phyloP scores from a whole-genome alignment of 2,797 vertebrate species.

The Diglossa cyanea region DNA sequence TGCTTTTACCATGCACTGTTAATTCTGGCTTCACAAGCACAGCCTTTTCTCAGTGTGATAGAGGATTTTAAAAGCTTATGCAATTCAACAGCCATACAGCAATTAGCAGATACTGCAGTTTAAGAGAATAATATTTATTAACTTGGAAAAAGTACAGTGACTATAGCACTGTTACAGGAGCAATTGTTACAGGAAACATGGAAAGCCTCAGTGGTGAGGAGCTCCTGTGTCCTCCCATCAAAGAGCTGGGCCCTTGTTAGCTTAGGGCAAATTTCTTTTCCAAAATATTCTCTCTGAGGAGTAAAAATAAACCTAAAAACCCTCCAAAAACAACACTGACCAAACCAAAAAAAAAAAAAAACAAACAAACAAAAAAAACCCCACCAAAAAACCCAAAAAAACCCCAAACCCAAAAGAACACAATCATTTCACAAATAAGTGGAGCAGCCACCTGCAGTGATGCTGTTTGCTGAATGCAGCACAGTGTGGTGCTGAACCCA shows the following conservation, averaged over 20 bases:
- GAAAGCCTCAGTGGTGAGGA: background rate
- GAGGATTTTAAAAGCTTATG: background rate
- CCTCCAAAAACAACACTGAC: rapidly evolving
- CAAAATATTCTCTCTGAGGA: rapidly evolving
- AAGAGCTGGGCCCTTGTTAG: background rate
- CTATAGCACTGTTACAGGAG: background rate
- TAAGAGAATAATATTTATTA: background rate
- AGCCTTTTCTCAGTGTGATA: background rate
- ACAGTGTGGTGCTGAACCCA: rapidly evolving
- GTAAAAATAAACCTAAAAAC: rapidly evolving
- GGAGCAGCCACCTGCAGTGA: background rate
- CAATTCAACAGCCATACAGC: background rate
- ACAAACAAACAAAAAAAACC: no score
- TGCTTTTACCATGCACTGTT: background rate
- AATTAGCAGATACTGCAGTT: background rate
- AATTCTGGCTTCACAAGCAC: background rate
- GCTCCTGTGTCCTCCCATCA: background rate
- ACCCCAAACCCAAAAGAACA: no score
- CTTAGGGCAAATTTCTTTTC: background rate
- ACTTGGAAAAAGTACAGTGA: background rate
- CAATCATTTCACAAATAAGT: no score
- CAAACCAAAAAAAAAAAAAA: rapidly evolving
- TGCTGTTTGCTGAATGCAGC: background rate
- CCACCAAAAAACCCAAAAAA: no score
- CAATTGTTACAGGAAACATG: background rate